A percentile compares a stretch with the other conserved stretches of the same genome.
Evolutionary conservation across 1,140 invertebrate genomes (phyloP).

Genomic region (Neodiprion virginianus): DNA sequence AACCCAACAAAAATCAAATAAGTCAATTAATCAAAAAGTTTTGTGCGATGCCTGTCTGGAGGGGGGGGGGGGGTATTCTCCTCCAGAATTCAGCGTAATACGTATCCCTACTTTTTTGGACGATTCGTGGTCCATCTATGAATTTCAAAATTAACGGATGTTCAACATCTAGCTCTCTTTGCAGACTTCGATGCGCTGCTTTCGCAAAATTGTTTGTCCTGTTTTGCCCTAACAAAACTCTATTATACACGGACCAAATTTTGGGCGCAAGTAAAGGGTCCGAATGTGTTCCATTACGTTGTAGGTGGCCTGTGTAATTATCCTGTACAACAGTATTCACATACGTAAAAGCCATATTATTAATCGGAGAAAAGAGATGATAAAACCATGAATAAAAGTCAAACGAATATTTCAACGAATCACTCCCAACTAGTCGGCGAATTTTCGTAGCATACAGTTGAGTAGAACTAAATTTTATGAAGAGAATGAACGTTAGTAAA

Average conservation of each 20-base stretch:
- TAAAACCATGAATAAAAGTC: too few relatives aligned
- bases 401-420: too few relatives aligned
- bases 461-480: too few relatives aligned
- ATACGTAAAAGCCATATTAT: too few relatives aligned
- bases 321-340: constrained; percentile 1
- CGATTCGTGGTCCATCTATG: constrained; percentile 12
- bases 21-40: constrained; percentile 3
- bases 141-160: constrained; percentile 26
- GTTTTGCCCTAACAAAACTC: constrained; percentile 15
- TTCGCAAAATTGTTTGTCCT: constrained; percentile 22
- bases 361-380: too few relatives aligned
- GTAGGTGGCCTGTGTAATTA: constrained; percentile 14
- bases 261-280: not conserved
- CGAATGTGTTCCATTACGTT: not conserved
- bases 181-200: constrained; percentile 19
- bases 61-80: not conserved
- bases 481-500: too few relatives aligned
- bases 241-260: constrained; percentile 20
- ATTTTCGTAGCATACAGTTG: too few relatives aligned
- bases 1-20: too few relatives aligned
- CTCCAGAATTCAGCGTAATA: not conserved
- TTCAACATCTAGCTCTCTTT: constrained; percentile 16
- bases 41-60: constrained; percentile 16
- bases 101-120: constrained; percentile 14
- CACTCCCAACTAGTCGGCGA: too few relatives aligned